phyloP scores from a whole-genome alignment of 2,888 invertebrate species.

The Vesta saturnalis region DNA sequence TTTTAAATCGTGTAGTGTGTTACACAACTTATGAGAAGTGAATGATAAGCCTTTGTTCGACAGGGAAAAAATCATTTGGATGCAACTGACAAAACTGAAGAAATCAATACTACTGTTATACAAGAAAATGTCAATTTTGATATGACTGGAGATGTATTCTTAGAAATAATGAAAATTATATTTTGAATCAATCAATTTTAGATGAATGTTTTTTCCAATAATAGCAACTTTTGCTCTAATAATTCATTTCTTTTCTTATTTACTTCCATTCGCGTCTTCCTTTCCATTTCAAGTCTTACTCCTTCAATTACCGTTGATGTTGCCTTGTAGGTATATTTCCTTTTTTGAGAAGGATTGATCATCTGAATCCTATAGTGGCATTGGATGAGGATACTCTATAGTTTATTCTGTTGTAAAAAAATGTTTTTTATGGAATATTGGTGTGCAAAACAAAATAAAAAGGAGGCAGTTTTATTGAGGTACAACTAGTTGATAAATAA shows the following conservation, averaged over 20 bases:
- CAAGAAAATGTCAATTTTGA: neutral
- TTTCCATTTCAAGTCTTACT: neutral
- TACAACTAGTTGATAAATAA: too few relatives aligned
- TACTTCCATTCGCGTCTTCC: neutral
- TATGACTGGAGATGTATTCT: neutral
- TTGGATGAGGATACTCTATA: neutral
- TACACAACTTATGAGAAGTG: neutral
- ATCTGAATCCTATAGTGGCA: neutral
- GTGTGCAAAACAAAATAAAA: too few relatives aligned
- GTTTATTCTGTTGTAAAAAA: neutral
- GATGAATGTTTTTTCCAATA: neutral
- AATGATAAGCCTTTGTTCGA: neutral
- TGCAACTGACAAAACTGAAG: neutral
- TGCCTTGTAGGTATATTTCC: too few relatives aligned
- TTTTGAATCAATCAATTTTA: neutral
- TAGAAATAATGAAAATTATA: neutral
- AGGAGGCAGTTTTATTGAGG: too few relatives aligned
- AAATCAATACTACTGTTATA: neutral
- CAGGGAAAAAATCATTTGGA: neutral
- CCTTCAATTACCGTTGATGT: neutral
- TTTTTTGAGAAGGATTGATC: neutral
- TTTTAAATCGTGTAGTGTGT: conserved; percentile 5
- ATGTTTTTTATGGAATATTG: too few relatives aligned
- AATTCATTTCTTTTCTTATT: neutral
- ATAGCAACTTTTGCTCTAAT: too few relatives aligned